A percentile compares a stretch with the other conserved stretches of the same genome.
Evolutionary conservation across 2,113 vertebrate genomes (phyloP).

Genomic region (Trachemys scripta): DNA sequence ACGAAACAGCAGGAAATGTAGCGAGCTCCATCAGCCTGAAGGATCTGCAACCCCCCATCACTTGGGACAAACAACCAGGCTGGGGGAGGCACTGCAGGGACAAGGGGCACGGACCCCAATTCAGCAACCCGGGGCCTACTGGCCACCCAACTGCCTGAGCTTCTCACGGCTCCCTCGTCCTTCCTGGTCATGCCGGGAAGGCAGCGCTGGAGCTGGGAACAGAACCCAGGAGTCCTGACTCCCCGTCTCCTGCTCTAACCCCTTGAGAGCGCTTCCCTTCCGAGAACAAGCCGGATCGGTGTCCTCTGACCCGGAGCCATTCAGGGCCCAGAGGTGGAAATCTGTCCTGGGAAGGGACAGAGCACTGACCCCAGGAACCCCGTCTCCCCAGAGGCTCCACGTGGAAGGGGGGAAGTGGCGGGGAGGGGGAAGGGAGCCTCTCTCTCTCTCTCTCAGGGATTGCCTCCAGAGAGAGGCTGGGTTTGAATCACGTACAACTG

Average conservation of each 20-base stretch:
- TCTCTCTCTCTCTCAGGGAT: neutral
- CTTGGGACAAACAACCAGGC: too few species aligned
- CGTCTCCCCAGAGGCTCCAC: neutral
- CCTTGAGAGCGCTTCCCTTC: neutral
- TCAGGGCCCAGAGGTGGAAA: neutral
- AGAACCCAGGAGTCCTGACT: neutral
- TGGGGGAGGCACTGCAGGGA: too few species aligned
- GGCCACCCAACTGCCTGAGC: neutral
- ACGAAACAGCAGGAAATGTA: neutral
- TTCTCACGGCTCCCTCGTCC: neutral
- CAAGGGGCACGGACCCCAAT: neutral
- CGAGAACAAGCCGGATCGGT: neutral
- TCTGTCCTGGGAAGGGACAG: neutral
- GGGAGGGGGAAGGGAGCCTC: neutral
- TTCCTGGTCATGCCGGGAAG: neutral
- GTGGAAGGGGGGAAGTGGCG: fast-evolving
- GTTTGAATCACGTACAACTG: slow-evolving; percentile 35
- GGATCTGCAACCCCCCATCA: neutral
- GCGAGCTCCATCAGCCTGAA: neutral
- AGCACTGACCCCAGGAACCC: fast-evolving
- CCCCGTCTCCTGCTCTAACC: neutral
- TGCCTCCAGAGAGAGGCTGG: neutral
- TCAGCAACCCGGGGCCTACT: neutral
- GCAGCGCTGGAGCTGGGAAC: neutral
- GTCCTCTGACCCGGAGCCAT: neutral